Base-by-base conservation (phyloP, 1,140 invertebrate species). In the Hyposmocoma kahamanoa region DNA sequence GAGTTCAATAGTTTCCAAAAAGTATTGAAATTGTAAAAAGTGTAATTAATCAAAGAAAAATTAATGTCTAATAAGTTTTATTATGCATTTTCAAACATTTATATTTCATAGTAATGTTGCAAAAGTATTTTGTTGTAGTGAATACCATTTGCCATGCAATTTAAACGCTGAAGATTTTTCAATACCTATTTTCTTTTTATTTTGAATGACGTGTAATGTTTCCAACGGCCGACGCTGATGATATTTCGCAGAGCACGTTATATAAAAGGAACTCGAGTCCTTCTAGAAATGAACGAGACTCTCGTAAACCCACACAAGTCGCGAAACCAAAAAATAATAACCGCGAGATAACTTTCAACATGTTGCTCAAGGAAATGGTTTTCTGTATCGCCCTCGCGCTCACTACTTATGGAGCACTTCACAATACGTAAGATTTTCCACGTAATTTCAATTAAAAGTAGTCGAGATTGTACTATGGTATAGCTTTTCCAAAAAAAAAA, bases 321-420 rank as follows among this genome's bases (percentile, higher is more conserved):
- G 51, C 62, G 55, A 69, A 71, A 63, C 64, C 67, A 61, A 72
- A 61, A 41, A 74, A 67, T 59, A 75, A 67, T 59, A 74, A 66
- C 48, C 75, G 69, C 55, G 76, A 83, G 52, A 58, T 84, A 78
- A 82, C 73, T 32, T 41, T 83, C 48, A 86, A 80, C 42, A 87
- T 87, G 84, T 62, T 87, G 36, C 56, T 87, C 17, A 79, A 84
- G 56, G 84, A 87, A 59, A 56, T 80, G 38, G 56, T 86, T 8
- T 80, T 87, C 62, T 87, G 89, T 53, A 77, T 89, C 56, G 82
- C 86, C 43, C 62, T 90, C 41, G 73, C 87, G 21, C 71, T 88
- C 4, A 86, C 89, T 15, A 87, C 88, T 24, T 90, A 89, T 64
- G 89, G 78, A 46, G 90, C 88, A 50, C 82, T 91, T 19, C 90